These are phyloP conservation scores for Plecotus auritus DNA, from an alignment of 2,113 vertebrate species.

Conservation along the genomic window DNA sequence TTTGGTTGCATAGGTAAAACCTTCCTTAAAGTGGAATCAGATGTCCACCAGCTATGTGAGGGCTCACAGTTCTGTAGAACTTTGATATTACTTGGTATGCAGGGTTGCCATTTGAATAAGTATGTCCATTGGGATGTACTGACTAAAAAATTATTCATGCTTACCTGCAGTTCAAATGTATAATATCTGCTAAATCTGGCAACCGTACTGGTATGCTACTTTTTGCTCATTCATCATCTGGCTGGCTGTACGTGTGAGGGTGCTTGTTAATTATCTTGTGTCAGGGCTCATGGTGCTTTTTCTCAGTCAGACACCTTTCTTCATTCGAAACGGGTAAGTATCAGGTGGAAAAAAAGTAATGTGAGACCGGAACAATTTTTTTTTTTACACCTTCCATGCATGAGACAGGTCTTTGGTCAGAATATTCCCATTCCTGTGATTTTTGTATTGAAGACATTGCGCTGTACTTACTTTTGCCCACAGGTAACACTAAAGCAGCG, in stretches of 20 bases:
- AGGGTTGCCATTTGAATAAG: neutral
- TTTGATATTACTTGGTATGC: neutral
- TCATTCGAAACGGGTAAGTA: neutral
- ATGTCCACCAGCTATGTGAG: neutral
- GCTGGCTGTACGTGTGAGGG: neutral
- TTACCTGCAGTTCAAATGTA: neutral
- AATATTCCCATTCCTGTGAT: neutral
- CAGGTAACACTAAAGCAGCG: neutral
- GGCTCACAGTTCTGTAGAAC: neutral
- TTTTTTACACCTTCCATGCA: neutral
- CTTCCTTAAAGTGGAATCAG: neutral
- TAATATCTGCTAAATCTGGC: neutral
- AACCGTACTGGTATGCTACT: neutral
- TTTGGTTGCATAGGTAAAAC: neutral
- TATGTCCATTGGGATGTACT: neutral
- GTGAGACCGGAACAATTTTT: neutral
- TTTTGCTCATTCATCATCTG: neutral
- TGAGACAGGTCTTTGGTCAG: neutral
- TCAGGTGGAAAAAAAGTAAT: neutral
- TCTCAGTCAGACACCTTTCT: neutral
- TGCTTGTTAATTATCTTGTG: neutral
- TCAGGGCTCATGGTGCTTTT: neutral
- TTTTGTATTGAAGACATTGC: neutral
- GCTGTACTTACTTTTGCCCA: neutral
- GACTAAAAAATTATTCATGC: neutral